Conservation (phyloP, 2,888 invertebrate species). For the Boloria selene region DNA sequence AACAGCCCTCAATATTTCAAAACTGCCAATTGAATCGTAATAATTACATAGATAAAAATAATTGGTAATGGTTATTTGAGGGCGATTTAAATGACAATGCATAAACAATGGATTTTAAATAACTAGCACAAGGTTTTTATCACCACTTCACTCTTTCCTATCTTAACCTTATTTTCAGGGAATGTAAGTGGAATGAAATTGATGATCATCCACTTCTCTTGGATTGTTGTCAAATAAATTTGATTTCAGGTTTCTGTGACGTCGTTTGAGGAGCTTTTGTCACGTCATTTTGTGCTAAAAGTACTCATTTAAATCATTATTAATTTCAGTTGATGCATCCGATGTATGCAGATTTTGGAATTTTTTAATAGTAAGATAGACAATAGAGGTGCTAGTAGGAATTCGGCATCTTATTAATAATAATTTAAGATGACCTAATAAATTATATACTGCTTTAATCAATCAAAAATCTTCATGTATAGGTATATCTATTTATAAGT, state of each 20-base stretch:
- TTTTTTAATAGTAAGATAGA: conserved; percentile 42
- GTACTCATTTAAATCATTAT: conserved; percentile 66
- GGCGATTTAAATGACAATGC: conserved; percentile 71
- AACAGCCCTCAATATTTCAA: neutral
- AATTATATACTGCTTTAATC: neutral
- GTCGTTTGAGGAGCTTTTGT: conserved; percentile 78
- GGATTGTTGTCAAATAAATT: conserved; percentile 65
- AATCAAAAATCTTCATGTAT: neutral
- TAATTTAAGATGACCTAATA: neutral
- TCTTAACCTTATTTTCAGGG: conserved; percentile 72
- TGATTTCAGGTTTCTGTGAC: conserved; percentile 75
- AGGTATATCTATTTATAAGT: neutral
- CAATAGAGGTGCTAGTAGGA: conserved; percentile 17
- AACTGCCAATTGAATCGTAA: too few species aligned
- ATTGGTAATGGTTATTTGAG: conserved; percentile 51
- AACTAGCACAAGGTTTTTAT: conserved; percentile 74
- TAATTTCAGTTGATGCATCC: conserved; percentile 78
- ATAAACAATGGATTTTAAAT: conserved; percentile 72
- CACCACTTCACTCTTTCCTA: conserved; percentile 74
- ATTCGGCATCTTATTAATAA: neutral
- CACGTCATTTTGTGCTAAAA: conserved; percentile 60
- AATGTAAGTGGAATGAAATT: conserved; percentile 81
- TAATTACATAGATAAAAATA: neutral
- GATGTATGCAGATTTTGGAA: conserved; percentile 76
- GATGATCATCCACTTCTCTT: conserved; percentile 63